phyloP scores from a whole-genome alignment of 2,797 vertebrate species.

The Phataginus tetradactyla region DNA sequence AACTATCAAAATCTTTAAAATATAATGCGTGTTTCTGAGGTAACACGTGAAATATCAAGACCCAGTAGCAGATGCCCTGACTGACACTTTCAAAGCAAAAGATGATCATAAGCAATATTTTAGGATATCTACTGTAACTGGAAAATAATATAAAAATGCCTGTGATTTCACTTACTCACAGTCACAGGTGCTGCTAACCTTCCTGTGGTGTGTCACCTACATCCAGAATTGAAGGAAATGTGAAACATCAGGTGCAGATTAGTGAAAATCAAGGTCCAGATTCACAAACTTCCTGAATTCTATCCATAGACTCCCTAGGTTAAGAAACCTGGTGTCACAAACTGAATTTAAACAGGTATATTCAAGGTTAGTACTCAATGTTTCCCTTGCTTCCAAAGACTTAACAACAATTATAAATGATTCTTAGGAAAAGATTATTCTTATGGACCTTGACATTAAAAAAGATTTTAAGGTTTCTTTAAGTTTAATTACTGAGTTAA shows the following conservation, averaged over 20 bases:
- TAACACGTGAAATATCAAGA: background rate
- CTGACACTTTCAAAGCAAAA: background rate
- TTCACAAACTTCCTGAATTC: background rate
- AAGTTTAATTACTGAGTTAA: background rate
- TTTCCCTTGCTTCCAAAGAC: background rate
- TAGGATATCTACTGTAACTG: background rate
- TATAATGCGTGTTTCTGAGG: background rate
- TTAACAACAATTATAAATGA: background rate
- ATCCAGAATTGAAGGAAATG: background rate
- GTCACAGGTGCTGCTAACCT: background rate
- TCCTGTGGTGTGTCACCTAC: background rate
- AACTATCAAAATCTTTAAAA: conserved; percentile 51
- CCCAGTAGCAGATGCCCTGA: background rate
- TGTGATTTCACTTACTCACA: background rate
- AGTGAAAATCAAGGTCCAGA: background rate
- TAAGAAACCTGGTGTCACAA: background rate
- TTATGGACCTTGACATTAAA: background rate
- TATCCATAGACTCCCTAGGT: background rate
- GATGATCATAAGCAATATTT: background rate
- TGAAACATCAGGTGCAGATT: background rate
- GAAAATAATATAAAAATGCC: background rate
- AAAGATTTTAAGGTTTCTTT: background rate
- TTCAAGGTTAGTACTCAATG: background rate
- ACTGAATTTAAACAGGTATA: background rate
- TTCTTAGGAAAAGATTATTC: background rate